A percentile compares a stretch with the other conserved stretches of the same genome.
These are phyloP conservation scores for Nixonia krombeini DNA, from an alignment of 1,140 invertebrate species.

Conservation along the genomic window DNA sequence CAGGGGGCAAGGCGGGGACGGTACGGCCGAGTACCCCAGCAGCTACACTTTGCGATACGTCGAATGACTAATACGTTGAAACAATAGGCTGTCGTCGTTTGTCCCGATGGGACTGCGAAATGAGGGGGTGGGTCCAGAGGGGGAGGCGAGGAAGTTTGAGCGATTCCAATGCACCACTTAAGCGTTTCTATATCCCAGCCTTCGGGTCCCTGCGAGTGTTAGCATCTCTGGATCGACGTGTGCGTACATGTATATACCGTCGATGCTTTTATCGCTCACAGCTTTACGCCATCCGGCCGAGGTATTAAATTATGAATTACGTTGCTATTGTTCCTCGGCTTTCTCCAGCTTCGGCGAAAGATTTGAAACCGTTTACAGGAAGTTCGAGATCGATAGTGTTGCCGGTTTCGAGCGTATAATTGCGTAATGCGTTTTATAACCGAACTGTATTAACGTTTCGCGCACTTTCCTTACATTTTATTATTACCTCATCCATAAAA, in stretches of 20 bases:
- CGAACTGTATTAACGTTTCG: too few species aligned
- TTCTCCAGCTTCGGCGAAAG: conserved; percentile 22
- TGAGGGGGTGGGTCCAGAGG: conserved; percentile 42
- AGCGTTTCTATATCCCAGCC: conserved; percentile 69
- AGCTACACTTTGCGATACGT: conserved; percentile 69
- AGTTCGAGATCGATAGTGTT: conserved; percentile 21
- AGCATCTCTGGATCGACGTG: conserved; percentile 16
- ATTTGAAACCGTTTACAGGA: conserved; percentile 38
- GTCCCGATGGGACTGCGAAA: conserved; percentile 62
- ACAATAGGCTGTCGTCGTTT: conserved; percentile 70
- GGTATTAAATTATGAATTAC: conserved; percentile 63
- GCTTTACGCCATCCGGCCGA: conserved; percentile 52
- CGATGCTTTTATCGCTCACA: conserved; percentile 67
- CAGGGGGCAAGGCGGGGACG: conserved; percentile 44
- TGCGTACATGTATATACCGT: conserved; percentile 20
- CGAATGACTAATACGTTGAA: conserved; percentile 73
- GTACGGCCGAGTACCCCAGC: conserved; percentile 51
- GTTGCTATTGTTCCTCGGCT: conserved; percentile 46
- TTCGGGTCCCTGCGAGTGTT: conserved; percentile 59
- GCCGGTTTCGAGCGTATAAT: background rate
- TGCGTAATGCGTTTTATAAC: too few species aligned
- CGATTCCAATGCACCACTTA: conserved; percentile 72
- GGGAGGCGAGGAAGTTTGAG: conserved; percentile 56
- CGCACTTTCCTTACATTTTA: too few species aligned
- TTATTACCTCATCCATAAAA: too few species aligned